Conservation (phyloP, 2,113 vertebrate genomes). For the Chroicocephalus ridibundus region DNA sequence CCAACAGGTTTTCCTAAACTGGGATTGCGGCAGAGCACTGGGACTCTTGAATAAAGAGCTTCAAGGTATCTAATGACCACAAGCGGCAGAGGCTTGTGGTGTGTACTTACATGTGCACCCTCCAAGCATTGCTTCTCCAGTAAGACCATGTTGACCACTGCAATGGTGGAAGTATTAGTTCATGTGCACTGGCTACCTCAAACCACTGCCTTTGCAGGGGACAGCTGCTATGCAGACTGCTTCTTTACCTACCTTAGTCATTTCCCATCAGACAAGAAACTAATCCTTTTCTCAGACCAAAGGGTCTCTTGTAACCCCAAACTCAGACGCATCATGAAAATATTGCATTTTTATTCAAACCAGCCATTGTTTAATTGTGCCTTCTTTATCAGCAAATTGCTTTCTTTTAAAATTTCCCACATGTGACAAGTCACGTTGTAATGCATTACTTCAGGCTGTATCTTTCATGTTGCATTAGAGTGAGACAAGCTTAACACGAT, state of each 20-base stretch:
- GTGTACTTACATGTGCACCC: background rate
- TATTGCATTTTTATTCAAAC: slow-evolving; percentile 16
- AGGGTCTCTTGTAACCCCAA: background rate
- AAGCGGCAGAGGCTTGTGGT: background rate
- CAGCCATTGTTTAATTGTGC: slow-evolving; percentile 8
- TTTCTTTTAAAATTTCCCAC: slow-evolving; percentile 25
- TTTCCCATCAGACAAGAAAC: background rate
- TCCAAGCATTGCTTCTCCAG: background rate
- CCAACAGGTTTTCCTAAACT: rapidly evolving
- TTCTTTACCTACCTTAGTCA: background rate
- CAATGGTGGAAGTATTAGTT: background rate
- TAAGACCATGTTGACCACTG: background rate
- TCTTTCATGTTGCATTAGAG: slow-evolving; percentile 43
- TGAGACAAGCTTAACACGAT: background rate
- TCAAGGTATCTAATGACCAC: background rate
- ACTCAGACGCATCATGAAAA: background rate
- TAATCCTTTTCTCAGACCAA: slow-evolving; percentile 6
- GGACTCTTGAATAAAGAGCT: background rate
- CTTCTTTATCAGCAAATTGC: slow-evolving; percentile 30
- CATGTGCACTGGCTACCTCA: background rate
- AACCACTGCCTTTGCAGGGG: background rate
- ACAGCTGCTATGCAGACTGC: background rate
- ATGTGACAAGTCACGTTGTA: slow-evolving; percentile 1
- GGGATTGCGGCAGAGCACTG: background rate
- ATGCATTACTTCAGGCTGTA: slow-evolving; percentile 38